Base-by-base conservation (phyloP, 2,113 vertebrate genomes). In the Thamnophis sirtalis region DNA sequence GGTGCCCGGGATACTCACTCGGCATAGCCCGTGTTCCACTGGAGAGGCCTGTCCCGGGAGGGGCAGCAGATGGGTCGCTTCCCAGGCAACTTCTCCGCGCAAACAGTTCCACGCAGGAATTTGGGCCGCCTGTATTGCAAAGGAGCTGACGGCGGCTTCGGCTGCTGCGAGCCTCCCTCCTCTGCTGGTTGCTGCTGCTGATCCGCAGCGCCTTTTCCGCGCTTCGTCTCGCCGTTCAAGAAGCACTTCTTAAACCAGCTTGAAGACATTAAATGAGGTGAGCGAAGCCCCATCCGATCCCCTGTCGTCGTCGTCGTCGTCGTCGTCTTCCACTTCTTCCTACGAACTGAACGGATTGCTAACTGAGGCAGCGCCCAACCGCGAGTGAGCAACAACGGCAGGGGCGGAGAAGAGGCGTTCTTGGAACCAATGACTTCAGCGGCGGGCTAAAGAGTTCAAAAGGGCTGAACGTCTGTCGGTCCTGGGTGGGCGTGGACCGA, bases 11-110 rank as follows among this genome's bases (percentile, higher is more conserved):
- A 11, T 26, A 97, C 97, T 98, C 95, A 98, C 97, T 98, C 97
- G 2, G 97, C 97, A 63, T 98, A 98, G 91, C 97, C 97, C 19
- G 97, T 95, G 51, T 95, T 92, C 97, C 97, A 97, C 2, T 96
- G 97, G 91, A 98, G 96, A 5, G 60, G 9, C 90, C 94, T 94
- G 92, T 97, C 97, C 28, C 95, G 96, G 26, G 95, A 93, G 0
- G 96, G 94, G 22, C 95, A 92, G 80, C 92, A 86, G 93, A 97
- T 95, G 0, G 96, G 93, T 51, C 97, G 54, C 60, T 92, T 55
- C 86, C 24, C 56, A 22, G 2, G 94, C 94, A 21, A 88, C 88
- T 49, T 5, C 93, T 93, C 95, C 48, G 19, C 86, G 33, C 68
- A 90, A 22, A 51, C 11, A 0, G 90, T 93, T 73, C 95, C 96